phyloP scores from a whole-genome alignment of 1,140 invertebrate species.

The Cylas formicarius region DNA sequence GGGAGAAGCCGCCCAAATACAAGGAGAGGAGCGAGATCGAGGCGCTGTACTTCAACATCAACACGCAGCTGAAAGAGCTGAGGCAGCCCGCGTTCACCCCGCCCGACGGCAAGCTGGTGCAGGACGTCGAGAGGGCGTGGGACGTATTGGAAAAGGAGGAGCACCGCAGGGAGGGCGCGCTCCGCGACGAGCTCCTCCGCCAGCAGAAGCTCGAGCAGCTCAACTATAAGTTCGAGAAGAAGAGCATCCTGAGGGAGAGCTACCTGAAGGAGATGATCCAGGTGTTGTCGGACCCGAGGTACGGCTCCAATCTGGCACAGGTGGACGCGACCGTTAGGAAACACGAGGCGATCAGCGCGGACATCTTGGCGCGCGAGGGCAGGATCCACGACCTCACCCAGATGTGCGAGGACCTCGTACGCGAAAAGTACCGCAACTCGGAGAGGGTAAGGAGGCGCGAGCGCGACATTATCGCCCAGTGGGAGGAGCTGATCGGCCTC shows the following conservation, averaged over 20 bases:
- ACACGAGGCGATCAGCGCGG: conserved; percentile 95
- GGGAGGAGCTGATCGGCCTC: conserved; percentile 77
- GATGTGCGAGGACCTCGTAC: conserved; percentile 84
- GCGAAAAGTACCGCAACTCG: conserved; percentile 86
- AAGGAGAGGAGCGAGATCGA: conserved; percentile 96
- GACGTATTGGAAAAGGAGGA: conserved; percentile 88
- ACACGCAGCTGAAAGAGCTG: conserved; percentile 89
- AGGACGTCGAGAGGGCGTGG: conserved; percentile 93
- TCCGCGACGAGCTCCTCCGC: conserved; percentile 83
- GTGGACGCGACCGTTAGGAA: conserved; percentile 97
- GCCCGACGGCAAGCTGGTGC: conserved; percentile 82
- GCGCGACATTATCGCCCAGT: conserved; percentile 79
- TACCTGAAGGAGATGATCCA: conserved; percentile 98
- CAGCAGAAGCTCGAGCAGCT: conserved; percentile 93
- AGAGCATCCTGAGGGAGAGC: conserved; percentile 83
- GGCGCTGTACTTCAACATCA: conserved; percentile 93
- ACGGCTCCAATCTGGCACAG: conserved; percentile 82
- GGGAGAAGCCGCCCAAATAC: conserved; percentile 98
- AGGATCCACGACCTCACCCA: conserved; percentile 87
- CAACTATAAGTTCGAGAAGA: conserved; percentile 93
- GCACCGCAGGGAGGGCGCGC: conserved; percentile 85
- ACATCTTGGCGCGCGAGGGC: conserved; percentile 91
- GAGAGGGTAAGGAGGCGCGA: conserved; percentile 77
- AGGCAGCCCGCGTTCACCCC: conserved; percentile 85
- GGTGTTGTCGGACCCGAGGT: conserved; percentile 86